Evolutionary conservation across 2,797 vertebrate species (phyloP).

Genomic region (Melanogrammus aeglefinus): DNA sequence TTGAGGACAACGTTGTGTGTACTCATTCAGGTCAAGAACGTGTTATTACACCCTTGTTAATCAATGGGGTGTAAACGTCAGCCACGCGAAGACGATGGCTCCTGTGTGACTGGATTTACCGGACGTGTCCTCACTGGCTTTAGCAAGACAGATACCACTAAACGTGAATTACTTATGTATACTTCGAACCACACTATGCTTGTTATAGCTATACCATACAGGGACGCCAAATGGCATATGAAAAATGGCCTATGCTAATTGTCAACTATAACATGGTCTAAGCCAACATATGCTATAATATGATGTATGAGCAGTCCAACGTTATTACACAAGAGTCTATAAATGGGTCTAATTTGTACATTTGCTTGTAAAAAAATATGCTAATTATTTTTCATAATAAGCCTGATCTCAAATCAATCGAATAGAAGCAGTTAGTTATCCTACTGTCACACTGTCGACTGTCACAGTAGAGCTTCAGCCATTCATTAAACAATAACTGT

Average conservation of each 20-base stretch:
- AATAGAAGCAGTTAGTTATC: neutral
- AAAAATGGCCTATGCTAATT: neutral
- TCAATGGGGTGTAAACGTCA: constrained; percentile 28
- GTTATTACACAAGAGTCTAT: neutral
- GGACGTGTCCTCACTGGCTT: constrained; percentile 44
- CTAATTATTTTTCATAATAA: neutral
- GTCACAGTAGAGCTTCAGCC: neutral
- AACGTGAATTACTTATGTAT: neutral
- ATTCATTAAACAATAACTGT: neutral
- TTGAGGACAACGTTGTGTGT: neutral
- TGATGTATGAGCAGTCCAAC: neutral
- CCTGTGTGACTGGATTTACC: constrained; percentile 72
- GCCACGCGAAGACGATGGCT: constrained; percentile 39
- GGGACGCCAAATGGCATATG: neutral
- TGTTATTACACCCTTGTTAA: neutral
- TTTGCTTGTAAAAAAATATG: neutral
- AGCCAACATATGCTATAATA: neutral
- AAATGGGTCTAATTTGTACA: neutral
- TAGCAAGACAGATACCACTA: constrained; percentile 16
- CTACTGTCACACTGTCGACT: no score
- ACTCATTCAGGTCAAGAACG: neutral
- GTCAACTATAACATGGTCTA: neutral
- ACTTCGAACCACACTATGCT: neutral
- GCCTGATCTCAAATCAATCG: neutral
- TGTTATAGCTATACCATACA: neutral